Base-by-base conservation (phyloP, 2,113 vertebrate species). In the Campylomormyrus tamandua region DNA sequence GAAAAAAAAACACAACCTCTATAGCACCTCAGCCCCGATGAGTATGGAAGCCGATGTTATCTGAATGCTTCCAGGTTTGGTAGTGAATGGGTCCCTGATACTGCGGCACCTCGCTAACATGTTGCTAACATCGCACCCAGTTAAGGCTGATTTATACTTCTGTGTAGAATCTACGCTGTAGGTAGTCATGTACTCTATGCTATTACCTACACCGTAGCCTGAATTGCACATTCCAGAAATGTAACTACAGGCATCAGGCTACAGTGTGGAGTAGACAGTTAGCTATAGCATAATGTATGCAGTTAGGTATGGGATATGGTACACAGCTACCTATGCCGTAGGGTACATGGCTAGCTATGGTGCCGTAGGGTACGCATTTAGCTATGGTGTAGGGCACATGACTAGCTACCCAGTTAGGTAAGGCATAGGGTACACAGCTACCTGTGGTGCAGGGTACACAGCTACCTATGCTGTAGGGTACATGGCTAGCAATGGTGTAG, bases 381-480 rank as follows among this genome's bases (percentile, higher is more conserved):
- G 10, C 49, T 50, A 31, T 31, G 31, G 31, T 93, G 93, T 93
- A 92, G 93, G 93, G 95, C 94, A 94, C 94, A 94, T 9, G 3
- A 2, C 39, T 3, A 35, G 13, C 50, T 52, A 49, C 48, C 48
- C 3, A 52, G 3, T 52, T 52, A 52, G 50, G 50, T 17, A 52
- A 3, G 49, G 49, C 1, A 39, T 39, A 39, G 2, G 39, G 39
- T 39, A 39, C 39, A 39, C 39, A 39, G 39, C 39, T 39, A 39
- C 39, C 39, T 39, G 39, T 39, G 39, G 39, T 3, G 0, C 13
- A 50, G 10, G 49, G 49, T 50, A 50, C 49, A 1, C 48, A 11
- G 48, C 48, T 11, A 49, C 48, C 1, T 49, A 49, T 49, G 48
- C 3, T n/a, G n/a, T n/a, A 31, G 31, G 31, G 31, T 31, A 31